Base-by-base conservation (phyloP, 1,140 invertebrate species). In the Gerris buenoi region DNA sequence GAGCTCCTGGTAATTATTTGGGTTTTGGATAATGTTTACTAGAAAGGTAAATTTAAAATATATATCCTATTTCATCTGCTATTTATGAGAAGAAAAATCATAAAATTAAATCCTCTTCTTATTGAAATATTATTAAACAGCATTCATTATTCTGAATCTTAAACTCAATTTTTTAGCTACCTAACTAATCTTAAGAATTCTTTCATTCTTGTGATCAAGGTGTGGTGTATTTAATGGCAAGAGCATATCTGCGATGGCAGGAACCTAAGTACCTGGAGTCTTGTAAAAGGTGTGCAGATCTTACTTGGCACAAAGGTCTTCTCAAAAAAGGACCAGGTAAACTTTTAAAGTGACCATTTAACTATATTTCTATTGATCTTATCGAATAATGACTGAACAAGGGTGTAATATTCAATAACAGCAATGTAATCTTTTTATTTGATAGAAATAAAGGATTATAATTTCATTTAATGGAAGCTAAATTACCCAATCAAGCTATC, bases 291-390 rank as follows among this genome's bases (percentile, higher is more conserved):
- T 86, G 84, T 73, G 87, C 82, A 0, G 88, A 93, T 68, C 72
- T 91, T 14, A 83, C 90, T 0, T 95, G 91, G 91, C 75, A 83
- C 23, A 87, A 85, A 74, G 91, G 91, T 0, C 77, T 93, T 14
- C 76, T 95, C 25, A 84, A 81, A 69, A 93, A 93, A 79, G 91
- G 91, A 0, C 88, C 88, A 33, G 78, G 78, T 78, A 71, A 70
- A 65, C 64, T 67, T 3, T 5, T 2, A 2, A n/a, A n/a, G n/a
- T n/a, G n/a, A 62, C 2, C 2, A 15, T 66, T 18, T 62, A 27
- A 3, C 58, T 0, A 27, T 67, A 59, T 59, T 59, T 3, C n/a
- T 2, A 2, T 59, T 46, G 2, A 1, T 15, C 26, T 26, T 26
- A 10, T 66, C 2, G 23, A 56, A 56, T 56, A 56, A 13, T n/a